Conservation (phyloP, 1,140 invertebrate genomes). For the Grapholita molesta region DNA sequence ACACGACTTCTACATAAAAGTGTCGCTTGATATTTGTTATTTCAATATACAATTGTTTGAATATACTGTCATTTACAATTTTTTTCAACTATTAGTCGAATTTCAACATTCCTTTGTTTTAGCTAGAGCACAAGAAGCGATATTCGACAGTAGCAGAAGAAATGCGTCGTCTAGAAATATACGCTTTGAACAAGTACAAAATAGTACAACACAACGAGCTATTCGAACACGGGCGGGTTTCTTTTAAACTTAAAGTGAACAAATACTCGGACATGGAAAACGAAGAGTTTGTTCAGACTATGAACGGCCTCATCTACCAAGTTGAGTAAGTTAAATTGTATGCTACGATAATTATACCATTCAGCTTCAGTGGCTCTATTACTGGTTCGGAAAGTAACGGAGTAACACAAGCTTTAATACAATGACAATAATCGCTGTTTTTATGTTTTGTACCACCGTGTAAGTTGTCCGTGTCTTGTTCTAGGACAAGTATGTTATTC, state of each 20-base stretch:
- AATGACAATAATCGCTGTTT: too few relatives aligned
- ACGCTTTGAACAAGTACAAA: constrained; percentile 87
- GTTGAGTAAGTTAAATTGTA: not conserved
- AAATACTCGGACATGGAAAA: constrained; percentile 89
- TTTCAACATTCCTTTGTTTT: not conserved
- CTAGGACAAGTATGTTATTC: too few relatives aligned
- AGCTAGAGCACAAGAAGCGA: constrained; percentile 79
- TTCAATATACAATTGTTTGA: too few relatives aligned
- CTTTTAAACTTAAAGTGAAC: constrained; percentile 84
- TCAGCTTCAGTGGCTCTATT: too few relatives aligned
- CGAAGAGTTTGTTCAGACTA: constrained; percentile 83
- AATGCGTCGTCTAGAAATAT: constrained; percentile 87
- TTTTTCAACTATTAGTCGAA: not conserved
- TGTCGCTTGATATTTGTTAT: too few relatives aligned
- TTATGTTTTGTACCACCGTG: too few relatives aligned
- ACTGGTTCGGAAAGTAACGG: too few relatives aligned
- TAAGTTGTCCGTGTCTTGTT: too few relatives aligned
- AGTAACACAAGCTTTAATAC: too few relatives aligned
- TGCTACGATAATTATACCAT: not conserved
- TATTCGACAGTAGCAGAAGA: constrained; percentile 85
- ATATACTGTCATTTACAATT: too few relatives aligned
- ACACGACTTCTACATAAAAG: too few relatives aligned
- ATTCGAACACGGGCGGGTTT: constrained; percentile 80
- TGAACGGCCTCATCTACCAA: constrained; percentile 46
- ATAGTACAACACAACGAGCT: constrained; percentile 88